phyloP scores from a whole-genome alignment of 2,113 vertebrate genomes.

The Narcine bancroftii region DNA sequence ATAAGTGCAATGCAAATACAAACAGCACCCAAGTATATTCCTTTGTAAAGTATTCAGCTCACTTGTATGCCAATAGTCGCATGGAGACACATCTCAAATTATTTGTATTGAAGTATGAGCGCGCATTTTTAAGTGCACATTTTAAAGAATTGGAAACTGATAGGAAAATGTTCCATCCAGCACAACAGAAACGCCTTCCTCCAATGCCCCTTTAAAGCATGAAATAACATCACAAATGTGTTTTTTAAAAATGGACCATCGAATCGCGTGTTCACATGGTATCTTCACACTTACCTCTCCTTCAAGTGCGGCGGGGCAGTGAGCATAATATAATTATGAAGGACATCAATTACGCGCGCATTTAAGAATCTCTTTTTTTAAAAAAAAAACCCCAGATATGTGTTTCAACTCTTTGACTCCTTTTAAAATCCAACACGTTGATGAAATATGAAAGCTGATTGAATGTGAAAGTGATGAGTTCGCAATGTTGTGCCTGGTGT shows the following conservation, averaged over 20 bases:
- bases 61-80: background rate
- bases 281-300: background rate
- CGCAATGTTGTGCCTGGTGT: conserved; percentile 2
- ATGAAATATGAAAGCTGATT: conserved; percentile 9
- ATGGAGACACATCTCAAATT: background rate
- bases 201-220: background rate
- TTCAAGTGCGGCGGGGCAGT: too few species aligned
- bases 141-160: background rate
- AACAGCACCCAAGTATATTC: background rate
- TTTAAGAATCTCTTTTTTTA: background rate
- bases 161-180: background rate
- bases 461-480: background rate
- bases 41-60: background rate
- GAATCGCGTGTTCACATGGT: background rate
- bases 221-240: background rate
- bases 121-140: background rate
- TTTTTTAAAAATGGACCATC: background rate
- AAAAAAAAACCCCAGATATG: background rate
- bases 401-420: background rate
- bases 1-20: background rate
- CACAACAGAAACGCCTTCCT: background rate
- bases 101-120: background rate
- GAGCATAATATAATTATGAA: background rate
- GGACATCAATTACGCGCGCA: background rate
- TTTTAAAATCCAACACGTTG: background rate